These are phyloP conservation scores for Siphonodentalium dalli DNA, from an alignment of 2,888 invertebrate genomes.

Conservation along the genomic window DNA sequence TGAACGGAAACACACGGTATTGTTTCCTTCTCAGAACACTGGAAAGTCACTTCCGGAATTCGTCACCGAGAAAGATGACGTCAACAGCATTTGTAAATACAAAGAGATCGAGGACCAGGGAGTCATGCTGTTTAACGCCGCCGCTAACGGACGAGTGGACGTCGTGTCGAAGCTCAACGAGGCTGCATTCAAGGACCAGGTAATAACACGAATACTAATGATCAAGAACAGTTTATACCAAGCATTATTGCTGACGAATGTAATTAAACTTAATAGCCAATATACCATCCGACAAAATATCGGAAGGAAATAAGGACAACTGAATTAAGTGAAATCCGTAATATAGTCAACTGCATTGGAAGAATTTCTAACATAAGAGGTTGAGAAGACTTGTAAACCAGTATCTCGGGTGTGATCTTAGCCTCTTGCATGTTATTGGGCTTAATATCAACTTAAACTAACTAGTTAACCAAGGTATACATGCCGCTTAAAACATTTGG, in stretches of 20 bases:
- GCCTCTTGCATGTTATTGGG: too few relatives aligned
- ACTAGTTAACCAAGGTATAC: too few relatives aligned
- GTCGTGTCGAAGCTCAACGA: slow-evolving; percentile 35
- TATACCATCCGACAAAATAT: too few relatives aligned
- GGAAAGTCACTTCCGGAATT: slow-evolving; percentile 25
- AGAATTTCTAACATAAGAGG: too few relatives aligned
- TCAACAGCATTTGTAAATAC: slow-evolving; percentile 24
- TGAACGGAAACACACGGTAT: background rate
- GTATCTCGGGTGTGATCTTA: too few relatives aligned
- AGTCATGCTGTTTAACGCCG: slow-evolving; percentile 40
- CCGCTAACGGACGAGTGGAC: slow-evolving; percentile 34
- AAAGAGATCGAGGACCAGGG: slow-evolving; percentile 33
- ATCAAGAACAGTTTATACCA: background rate
- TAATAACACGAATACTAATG: slow-evolving; percentile 14
- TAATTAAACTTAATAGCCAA: too few relatives aligned
- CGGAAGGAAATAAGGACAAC: too few relatives aligned
- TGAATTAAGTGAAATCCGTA: too few relatives aligned
- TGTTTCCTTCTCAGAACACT: slow-evolving; percentile 14
- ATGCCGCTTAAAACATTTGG: too few relatives aligned
- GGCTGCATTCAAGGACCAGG: slow-evolving; percentile 48
- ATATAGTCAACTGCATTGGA: too few relatives aligned
- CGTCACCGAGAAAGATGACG: slow-evolving; percentile 20
- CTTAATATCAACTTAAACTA: too few relatives aligned
- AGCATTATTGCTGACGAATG: background rate
- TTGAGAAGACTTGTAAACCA: too few relatives aligned